Conservation (phyloP, 2,797 vertebrate species). For the Caiman crocodilus region DNA sequence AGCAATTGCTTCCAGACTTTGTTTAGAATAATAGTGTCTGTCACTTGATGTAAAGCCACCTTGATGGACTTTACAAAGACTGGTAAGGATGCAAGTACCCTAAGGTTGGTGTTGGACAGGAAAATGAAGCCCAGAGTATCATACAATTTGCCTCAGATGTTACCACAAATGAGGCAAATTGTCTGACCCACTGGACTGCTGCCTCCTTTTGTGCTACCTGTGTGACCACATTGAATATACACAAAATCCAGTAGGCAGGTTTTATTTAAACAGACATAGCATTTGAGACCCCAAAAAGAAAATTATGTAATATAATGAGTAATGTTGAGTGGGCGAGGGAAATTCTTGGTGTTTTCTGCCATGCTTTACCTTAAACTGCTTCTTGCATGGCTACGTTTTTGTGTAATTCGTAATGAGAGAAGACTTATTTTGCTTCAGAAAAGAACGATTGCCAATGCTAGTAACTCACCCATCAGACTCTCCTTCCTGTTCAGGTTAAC, state of each 20-base stretch:
- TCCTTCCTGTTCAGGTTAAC: constrained; percentile 86
- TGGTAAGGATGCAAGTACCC: neutral
- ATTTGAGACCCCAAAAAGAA: constrained; percentile 8
- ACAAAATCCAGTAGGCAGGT: neutral
- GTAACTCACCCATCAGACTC: constrained; percentile 65
- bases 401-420: constrained; percentile 32
- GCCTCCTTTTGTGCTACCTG: neutral
- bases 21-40: neutral
- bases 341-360: constrained; percentile 71
- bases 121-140: neutral
- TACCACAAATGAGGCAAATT: neutral
- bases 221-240: constrained; percentile 28
- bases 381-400: neutral
- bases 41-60: neutral
- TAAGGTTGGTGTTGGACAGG: neutral
- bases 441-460: constrained; percentile 29
- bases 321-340: constrained; percentile 50
- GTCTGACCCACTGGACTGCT: neutral
- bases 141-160: accelerated
- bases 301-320: constrained; percentile 54
- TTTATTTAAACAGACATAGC: constrained; percentile 4
- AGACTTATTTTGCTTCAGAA: constrained; percentile 46
- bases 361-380: constrained; percentile 1
- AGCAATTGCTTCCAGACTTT: neutral
- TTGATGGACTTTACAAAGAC: neutral